Evolutionary conservation across 2,797 vertebrate genomes (phyloP), one percentile per base, ranked within the genome.

Genomic region (Triplophysa bombifrons): DNA sequence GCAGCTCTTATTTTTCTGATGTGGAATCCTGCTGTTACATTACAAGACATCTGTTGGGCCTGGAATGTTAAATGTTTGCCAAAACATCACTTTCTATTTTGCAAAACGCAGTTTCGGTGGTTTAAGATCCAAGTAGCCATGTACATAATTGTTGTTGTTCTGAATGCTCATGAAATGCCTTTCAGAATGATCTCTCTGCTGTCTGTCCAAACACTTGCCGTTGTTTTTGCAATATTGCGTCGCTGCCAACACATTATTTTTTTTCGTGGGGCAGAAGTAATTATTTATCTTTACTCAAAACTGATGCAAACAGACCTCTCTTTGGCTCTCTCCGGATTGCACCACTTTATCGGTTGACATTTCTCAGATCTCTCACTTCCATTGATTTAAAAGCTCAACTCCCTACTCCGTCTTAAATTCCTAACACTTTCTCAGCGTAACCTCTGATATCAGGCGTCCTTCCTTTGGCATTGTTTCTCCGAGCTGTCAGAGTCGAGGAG

Each of bases 401-500:
- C 50, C 53, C 61, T 69, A 14, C 64, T 72, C 80, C 82, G 19
- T 30, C 38, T 55, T 66, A 30, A 65, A 58, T 66, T 14, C 11
- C 55, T 66, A 64, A 30, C 6, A 14, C 16, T 64, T 38, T 64
- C 61, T 41, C 19, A n/a, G 11, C 4, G 22, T 34, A 30, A 53
- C 7, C 71, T 34, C 25, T 67, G 20, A 63, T 56, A 80, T 76
- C 48, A 38, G 9, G 30, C 69, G 55, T 63, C 58, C 76, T 74
- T 75, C 25, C 53, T 78, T 72, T 55, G 17, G 74, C 60, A 63
- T 71, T 61, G 38, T 68, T 71, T 82, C 68, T 17, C 61, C 8
- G 68, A 67, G 82, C 88, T 82, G 88, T 88, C 85, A 88, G 90
- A 90, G 90, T 91, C 89, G 89, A 89, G 86, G 88, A 87, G 90